A percentile compares a stretch with the other conserved stretches of the same genome.
phyloP scores from a whole-genome alignment of 2,888 invertebrate species.

The Lamproptera curius region DNA sequence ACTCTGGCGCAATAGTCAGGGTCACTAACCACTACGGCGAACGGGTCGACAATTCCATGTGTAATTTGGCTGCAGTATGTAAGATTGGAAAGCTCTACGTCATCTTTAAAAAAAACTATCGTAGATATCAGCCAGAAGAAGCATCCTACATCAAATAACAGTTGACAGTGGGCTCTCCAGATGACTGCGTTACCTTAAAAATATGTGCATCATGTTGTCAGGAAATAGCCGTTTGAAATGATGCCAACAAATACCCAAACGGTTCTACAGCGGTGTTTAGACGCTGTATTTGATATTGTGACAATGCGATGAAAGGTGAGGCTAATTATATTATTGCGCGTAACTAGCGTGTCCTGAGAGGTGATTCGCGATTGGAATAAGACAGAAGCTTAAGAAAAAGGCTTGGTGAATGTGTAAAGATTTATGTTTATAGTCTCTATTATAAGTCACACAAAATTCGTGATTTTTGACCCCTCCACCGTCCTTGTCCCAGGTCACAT shows the following conservation, averaged over 20 bases:
- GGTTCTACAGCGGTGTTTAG: slow-evolving; percentile 15
- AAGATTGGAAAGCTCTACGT: no score
- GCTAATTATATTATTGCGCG: slow-evolving; percentile 16
- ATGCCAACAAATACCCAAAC: slow-evolving; percentile 20
- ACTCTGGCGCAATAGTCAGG: no score
- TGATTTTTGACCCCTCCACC: no score
- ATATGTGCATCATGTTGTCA: slow-evolving; percentile 12
- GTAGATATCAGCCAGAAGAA: not conserved
- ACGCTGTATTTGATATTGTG: slow-evolving; percentile 17
- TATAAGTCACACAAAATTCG: no score
- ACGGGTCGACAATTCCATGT: no score
- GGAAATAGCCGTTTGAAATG: slow-evolving; percentile 19
- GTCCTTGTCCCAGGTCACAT: no score
- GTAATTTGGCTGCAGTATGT: no score
- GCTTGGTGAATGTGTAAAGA: no score
- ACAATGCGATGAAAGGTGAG: slow-evolving; percentile 18
- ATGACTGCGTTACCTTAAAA: slow-evolving; percentile 12
- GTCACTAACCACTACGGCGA: no score
- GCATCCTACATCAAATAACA: not conserved
- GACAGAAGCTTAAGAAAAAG: no score
- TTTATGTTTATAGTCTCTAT: no score
- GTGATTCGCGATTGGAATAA: not conserved
- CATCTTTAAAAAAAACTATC: not conserved
- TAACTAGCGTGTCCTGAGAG: not conserved
- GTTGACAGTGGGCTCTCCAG: slow-evolving; percentile 3